Percentiles rank a stretch among this genome's conserved stretches.
Evolutionary conservation across 2,797 vertebrate species (phyloP).

Genomic region (Syncerus caffer): DNA sequence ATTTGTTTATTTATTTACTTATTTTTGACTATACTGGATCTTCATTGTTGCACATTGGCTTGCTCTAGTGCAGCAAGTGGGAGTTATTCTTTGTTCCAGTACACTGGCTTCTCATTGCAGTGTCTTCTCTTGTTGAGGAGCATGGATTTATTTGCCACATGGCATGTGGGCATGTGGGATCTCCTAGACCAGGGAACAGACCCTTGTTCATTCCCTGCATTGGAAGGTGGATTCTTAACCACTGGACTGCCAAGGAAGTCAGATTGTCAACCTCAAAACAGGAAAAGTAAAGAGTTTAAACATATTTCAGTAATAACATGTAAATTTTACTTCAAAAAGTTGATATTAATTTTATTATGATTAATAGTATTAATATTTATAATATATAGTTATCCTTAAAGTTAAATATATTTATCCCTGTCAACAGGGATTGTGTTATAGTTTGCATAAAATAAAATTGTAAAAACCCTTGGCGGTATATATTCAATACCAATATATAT

Average conservation of each 20-base stretch:
- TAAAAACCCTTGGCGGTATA: neutral
- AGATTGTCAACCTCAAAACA: neutral
- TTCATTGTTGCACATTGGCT: neutral
- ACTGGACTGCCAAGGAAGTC: neutral
- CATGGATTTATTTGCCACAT: neutral
- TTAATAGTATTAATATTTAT: neutral
- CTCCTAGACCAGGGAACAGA: neutral
- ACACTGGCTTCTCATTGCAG: neutral
- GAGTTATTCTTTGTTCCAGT: neutral
- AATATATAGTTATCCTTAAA: neutral
- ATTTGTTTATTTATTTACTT: neutral
- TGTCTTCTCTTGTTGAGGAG: neutral
- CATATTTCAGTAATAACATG: neutral
- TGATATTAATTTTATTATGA: neutral
- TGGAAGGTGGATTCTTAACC: neutral
- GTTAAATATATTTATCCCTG: neutral
- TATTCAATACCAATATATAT: neutral
- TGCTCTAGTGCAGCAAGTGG: neutral
- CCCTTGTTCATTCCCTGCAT: neutral
- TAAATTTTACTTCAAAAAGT: neutral
- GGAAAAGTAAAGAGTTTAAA: neutral
- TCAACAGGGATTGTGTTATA: neutral
- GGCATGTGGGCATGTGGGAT: neutral
- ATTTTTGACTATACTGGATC: neutral
- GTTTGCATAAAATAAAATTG: neutral